Base-by-base conservation (phyloP, 2,113 vertebrate species). In the Ciconia maguari region DNA sequence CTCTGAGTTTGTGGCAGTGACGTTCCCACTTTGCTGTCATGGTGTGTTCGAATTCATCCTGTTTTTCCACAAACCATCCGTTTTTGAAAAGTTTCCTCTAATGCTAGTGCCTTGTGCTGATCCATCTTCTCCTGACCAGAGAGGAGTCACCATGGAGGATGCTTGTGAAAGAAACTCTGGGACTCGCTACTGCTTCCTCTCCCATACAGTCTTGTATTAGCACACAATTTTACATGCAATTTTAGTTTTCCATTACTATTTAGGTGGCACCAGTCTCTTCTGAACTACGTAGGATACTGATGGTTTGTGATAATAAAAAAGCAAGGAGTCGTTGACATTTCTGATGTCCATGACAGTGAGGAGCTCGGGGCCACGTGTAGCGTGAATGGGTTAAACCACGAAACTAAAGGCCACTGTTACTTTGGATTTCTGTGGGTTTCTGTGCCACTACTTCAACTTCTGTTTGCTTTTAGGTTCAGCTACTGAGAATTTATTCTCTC, bases 1-100 rank as follows among this genome's bases (percentile, higher is more conserved):
- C 74, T 94, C 74, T 0, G 1, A 18, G 12, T 74, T 32, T 32
- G 77, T 70, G 61, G 24, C 55, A 38, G 32, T 38, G 58, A 49
- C 0, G 0, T 71, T 68, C 52, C 29, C 36, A 4, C 41, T 89
- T 66, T 51, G 30, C 51, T 54, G 0, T 36, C 36, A 0, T 9
- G 30, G 10, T 27, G 12, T 55, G 7, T 66, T 62, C 13, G 11
- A 27, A 74, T 75, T 89, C 17, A 2, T 27, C 24, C 51, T 72
- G 6, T 42, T 80, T 18, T 93, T 89, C 68, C 69, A 51, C 10
- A 74, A 61, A 70, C 24, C 17, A 29, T 25, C n/a, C 0, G 0
- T 17, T 74, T 66, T 48, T 46, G 21, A 54, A 62, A 48, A 34
- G 3, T 26, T 70, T 95, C 26, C n/a, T 52, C 16, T 51, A 14